Evolutionary conservation across 2,113 vertebrate species (phyloP).

Genomic region (Sclerurus mexicanus): DNA sequence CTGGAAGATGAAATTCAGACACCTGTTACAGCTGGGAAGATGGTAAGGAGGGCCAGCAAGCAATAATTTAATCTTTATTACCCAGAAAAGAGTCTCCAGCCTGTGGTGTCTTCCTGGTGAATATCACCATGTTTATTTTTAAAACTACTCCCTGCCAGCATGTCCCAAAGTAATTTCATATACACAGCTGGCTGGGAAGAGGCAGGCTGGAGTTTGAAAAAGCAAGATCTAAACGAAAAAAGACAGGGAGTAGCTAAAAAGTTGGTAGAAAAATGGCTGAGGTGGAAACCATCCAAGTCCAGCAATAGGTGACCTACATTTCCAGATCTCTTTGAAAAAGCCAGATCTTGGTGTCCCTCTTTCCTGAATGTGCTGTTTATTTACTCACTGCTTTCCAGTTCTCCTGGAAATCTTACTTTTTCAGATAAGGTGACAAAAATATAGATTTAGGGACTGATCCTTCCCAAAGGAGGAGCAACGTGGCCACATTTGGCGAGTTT

Average conservation of each 20-base stretch:
- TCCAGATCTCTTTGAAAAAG: not conserved
- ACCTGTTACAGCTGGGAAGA: conserved; percentile 28
- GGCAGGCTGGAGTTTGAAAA: not conserved
- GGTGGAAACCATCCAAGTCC: not conserved
- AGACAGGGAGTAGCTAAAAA: not conserved
- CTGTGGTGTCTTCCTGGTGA: conserved; percentile 6
- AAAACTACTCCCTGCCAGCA: conserved; percentile 7
- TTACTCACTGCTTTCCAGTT: not conserved
- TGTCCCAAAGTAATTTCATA: conserved; percentile 14
- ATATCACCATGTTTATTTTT: conserved; percentile 55
- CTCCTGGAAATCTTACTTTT: not conserved
- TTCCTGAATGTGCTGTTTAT: not conserved
- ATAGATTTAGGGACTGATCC: not conserved
- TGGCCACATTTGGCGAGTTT: not conserved
- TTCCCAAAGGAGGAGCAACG: not conserved
- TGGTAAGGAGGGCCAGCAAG: not conserved
- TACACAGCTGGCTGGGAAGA: conserved; percentile 18
- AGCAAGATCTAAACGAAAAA: conserved; percentile 1
- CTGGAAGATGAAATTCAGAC: not conserved
- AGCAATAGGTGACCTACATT: not conserved
- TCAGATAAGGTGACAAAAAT: not conserved
- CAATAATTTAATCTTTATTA: conserved; percentile 53
- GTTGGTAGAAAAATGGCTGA: not conserved
- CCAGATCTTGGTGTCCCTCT: not conserved
- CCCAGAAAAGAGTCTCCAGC: not conserved